phyloP scores from a whole-genome alignment of 1,140 invertebrate species.

The Bombus sibiricus region DNA sequence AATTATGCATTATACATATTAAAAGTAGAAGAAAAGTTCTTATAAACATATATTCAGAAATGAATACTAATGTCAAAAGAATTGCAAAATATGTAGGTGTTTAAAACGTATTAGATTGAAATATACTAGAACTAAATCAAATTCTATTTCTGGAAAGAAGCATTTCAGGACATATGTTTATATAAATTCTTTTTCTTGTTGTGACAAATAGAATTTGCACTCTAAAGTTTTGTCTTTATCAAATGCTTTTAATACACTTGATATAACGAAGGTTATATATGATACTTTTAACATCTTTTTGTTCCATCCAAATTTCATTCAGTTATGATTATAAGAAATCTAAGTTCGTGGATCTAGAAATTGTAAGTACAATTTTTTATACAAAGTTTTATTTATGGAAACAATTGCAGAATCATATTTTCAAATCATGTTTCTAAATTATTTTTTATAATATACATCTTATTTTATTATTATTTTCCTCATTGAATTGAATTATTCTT shows the following conservation, averaged over 20 bases:
- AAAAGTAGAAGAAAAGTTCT: background rate
- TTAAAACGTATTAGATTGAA: background rate
- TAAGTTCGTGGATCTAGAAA: background rate
- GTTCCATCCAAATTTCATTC: background rate
- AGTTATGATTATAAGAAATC: background rate
- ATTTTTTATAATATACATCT: background rate
- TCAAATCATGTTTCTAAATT: background rate
- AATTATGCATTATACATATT: background rate
- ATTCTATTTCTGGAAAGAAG: background rate
- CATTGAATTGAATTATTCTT: background rate
- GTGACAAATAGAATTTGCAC: background rate
- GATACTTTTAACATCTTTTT: background rate
- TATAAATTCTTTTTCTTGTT: background rate
- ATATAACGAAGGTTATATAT: background rate
- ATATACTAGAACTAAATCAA: background rate
- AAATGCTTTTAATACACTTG: background rate
- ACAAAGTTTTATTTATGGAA: background rate
- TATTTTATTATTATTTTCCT: background rate
- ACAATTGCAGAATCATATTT: background rate
- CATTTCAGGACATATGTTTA: background rate
- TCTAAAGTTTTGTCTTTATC: background rate
- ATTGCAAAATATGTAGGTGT: background rate
- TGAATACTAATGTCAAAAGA: background rate
- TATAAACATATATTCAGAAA: slow-evolving; percentile 1
- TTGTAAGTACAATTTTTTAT: background rate